These are phyloP conservation scores for Temnothorax rugatulus DNA, from an alignment of 2,888 invertebrate species.

Conservation along the genomic window DNA sequence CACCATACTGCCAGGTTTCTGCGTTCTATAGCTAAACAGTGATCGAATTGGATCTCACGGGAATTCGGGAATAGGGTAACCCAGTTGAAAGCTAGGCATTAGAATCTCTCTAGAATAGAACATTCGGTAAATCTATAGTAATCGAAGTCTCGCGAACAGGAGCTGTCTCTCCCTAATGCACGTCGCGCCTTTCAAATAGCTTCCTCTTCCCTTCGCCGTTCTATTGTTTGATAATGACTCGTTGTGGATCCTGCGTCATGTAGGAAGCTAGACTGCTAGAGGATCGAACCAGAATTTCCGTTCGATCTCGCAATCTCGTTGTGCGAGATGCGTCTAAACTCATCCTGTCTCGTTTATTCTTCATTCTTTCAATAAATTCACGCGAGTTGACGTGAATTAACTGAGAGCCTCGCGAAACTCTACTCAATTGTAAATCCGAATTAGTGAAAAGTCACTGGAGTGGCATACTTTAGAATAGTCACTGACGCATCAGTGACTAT, in stretches of 20 bases:
- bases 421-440: too few relatives aligned
- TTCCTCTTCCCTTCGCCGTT: constrained; percentile 10
- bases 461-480: too few relatives aligned
- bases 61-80: constrained; percentile 8
- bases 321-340: neutral
- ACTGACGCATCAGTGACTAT: too few relatives aligned
- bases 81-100: constrained; percentile 26
- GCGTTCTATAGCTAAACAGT: constrained; percentile 3
- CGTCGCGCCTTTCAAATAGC: constrained; percentile 10
- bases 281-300: constrained; percentile 41
- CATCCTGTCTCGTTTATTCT: neutral
- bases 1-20: neutral
- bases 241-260: neutral
- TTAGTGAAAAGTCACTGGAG: too few relatives aligned
- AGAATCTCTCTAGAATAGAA: constrained; percentile 20
- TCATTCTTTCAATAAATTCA: neutral
- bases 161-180: constrained; percentile 4
- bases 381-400: neutral
- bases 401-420: too few relatives aligned
- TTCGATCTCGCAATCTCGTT: neutral
- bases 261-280: neutral
- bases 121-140: constrained; percentile 30
- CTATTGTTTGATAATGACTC: constrained; percentile 57
- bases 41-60: constrained; percentile 15
- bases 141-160: constrained; percentile 17